Evolutionary conservation across 2,888 invertebrate species (phyloP).

Genomic region (Dolichopus griseipennis): DNA sequence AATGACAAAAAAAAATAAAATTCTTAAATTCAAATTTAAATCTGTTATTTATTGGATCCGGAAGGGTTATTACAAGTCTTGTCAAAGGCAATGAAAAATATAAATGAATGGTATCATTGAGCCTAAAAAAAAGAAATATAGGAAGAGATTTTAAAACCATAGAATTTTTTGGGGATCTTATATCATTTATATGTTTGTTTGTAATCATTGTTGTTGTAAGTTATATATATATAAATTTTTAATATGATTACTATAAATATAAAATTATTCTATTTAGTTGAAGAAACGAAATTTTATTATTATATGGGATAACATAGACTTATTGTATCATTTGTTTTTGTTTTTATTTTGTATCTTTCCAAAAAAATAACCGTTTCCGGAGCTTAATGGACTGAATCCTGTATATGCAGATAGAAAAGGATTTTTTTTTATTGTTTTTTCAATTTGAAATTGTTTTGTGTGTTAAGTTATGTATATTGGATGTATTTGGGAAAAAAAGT

Average conservation of each 20-base stretch:
- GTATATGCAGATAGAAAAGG: neutral
- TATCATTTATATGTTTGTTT: neutral
- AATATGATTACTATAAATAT: neutral
- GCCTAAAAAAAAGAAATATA: neutral
- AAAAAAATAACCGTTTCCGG: constrained; percentile 9
- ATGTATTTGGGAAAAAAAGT: too few species aligned
- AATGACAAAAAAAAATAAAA: neutral
- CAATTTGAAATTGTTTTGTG: too few species aligned
- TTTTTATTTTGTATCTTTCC: neutral
- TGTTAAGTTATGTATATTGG: too few species aligned
- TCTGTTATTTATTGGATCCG: neutral
- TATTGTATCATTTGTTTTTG: neutral
- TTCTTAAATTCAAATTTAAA: neutral
- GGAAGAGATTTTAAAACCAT: neutral
- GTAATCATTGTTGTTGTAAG: too few species aligned
- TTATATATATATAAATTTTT: neutral
- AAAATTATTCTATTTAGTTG: neutral
- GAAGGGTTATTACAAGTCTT: constrained; percentile 4
- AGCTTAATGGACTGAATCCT: constrained; percentile 11
- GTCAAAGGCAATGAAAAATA: neutral
- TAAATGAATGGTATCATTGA: neutral
- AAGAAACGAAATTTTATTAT: neutral
- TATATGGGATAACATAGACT: neutral
- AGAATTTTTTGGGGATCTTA: neutral
- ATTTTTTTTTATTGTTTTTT: too few species aligned